phyloP scores from a whole-genome alignment of 1,140 invertebrate genomes.

The Hestina assimilis region DNA sequence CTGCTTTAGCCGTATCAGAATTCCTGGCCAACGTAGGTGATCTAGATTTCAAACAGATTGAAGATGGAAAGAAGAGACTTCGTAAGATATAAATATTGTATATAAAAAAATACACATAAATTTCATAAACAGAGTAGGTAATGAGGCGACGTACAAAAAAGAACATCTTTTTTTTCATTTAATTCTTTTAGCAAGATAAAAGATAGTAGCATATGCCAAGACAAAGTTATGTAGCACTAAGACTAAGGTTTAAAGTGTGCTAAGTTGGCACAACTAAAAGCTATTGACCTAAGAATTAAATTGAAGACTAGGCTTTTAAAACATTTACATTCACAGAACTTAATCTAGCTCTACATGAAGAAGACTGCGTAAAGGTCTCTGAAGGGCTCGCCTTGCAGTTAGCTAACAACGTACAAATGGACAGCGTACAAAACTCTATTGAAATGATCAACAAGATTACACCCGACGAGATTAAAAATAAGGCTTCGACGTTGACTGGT shows the following conservation, averaged over 20 bases:
- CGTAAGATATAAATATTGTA: slow-evolving; percentile 44
- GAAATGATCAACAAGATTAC: slow-evolving; percentile 37
- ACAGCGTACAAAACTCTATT: slow-evolving; percentile 31
- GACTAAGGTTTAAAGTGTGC: too few relatives aligned
- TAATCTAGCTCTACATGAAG: slow-evolving; percentile 42
- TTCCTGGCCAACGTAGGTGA: slow-evolving; percentile 47
- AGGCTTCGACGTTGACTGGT: slow-evolving; percentile 31
- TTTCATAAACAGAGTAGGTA: too few relatives aligned
- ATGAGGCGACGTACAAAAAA: too few relatives aligned
- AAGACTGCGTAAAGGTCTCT: slow-evolving; percentile 37
- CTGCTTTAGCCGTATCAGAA: slow-evolving; percentile 32
- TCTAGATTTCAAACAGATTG: slow-evolving; percentile 41
- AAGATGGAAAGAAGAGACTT: slow-evolving; percentile 49
- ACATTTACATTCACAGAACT: slow-evolving; percentile 36
- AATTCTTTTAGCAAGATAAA: too few relatives aligned
- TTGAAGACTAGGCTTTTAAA: neutral
- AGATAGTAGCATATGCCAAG: too few relatives aligned
- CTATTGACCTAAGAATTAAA: too few relatives aligned
- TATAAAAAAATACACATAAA: too few relatives aligned
- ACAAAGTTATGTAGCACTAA: too few relatives aligned
- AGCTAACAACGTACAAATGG: slow-evolving; percentile 37
- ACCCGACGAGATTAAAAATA: slow-evolving; percentile 34
- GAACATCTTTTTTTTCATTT: too few relatives aligned
- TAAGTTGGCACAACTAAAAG: too few relatives aligned
- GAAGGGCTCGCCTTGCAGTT: slow-evolving; percentile 51